Percentiles rank a stretch among this genome's conserved stretches.
These are phyloP conservation scores for Teleopsis dalmanni DNA, from an alignment of 1,140 invertebrate genomes.

Conservation along the genomic window DNA sequence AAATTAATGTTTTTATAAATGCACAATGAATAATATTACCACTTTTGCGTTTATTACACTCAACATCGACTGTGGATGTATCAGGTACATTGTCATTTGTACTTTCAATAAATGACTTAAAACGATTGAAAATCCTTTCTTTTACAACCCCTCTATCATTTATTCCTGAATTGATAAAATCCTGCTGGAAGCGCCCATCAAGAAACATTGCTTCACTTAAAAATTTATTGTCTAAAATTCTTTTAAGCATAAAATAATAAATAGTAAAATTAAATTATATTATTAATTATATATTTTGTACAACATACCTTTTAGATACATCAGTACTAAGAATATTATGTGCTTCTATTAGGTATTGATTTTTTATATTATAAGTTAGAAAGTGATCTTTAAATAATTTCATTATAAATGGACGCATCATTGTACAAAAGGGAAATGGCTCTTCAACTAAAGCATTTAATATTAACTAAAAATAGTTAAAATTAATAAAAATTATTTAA, in stretches of 20 bases:
- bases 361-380: background rate
- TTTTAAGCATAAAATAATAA: background rate
- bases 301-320: constrained; percentile 1
- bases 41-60: too few species aligned
- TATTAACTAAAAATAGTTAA: constrained; percentile 4
- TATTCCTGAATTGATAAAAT: background rate
- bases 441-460: constrained; percentile 7
- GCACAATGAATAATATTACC: too few species aligned
- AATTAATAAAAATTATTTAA: background rate
- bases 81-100: too few species aligned
- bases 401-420: constrained; percentile 6
- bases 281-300: background rate
- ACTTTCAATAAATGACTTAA: background rate
- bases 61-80: too few species aligned
- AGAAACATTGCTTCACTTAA: constrained; percentile 10
- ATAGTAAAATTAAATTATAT: too few species aligned
- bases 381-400: constrained; percentile 11
- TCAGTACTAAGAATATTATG: constrained; percentile 4
- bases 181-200: constrained; percentile 7
- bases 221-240: background rate
- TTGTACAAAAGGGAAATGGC: constrained; percentile 3
- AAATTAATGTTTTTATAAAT: too few species aligned
- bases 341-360: background rate
- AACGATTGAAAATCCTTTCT: background rate
- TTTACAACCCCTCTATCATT: too few species aligned